Evolutionary conservation across 2,113 vertebrate genomes (phyloP), one percentile per base, ranked within the genome.

Genomic region (Anolis sagrei): DNA sequence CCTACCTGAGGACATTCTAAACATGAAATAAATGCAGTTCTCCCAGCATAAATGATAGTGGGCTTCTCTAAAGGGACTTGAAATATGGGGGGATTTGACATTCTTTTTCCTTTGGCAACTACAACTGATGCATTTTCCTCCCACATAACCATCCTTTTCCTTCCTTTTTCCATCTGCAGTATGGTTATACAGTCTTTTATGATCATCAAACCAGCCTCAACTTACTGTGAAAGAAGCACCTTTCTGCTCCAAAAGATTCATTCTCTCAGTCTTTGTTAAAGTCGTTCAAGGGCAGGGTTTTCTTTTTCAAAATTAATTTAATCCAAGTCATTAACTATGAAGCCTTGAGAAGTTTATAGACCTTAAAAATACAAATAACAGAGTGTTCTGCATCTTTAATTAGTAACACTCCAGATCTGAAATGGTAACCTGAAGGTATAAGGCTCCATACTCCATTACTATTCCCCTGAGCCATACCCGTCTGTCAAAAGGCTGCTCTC

Each of bases 281-380:
- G 88, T 88, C 81, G 49, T 81, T 92, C 86, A 92, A 94, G 92
- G 93, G 91, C 91, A 94, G 83, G 90, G 8, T 2, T 90, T 89
- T 76, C 79, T 92, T 62, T 90, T 93, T 92, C 92, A 92, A 88
- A 92, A 93, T 90, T 89, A 94, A 92, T 93, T 92, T 94, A 91
- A 93, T 91, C 89, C 93, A 94, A 90, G 87, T 82, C 93, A 93
- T 95, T 95, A 94, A 94, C 88, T 91, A 92, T 89, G 86, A 93
- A 91, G 85, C 89, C 89, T 85, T 83, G 89, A 94, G 91, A 94
- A 93, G 81, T 93, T 92, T 94, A 94, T 93, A 93, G 93, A 92
- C 92, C 87, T 93, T 92, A 92, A 94, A 93, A 93, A 93, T 89
- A 94, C 88, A 92, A 93, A 93, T 92, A 95, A 90, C 87, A 88